A percentile compares a stretch with the other conserved stretches of the same genome.
Evolutionary conservation across 1,140 invertebrate species (phyloP).

Genomic region (Pseudomyrmex dendroicus): DNA sequence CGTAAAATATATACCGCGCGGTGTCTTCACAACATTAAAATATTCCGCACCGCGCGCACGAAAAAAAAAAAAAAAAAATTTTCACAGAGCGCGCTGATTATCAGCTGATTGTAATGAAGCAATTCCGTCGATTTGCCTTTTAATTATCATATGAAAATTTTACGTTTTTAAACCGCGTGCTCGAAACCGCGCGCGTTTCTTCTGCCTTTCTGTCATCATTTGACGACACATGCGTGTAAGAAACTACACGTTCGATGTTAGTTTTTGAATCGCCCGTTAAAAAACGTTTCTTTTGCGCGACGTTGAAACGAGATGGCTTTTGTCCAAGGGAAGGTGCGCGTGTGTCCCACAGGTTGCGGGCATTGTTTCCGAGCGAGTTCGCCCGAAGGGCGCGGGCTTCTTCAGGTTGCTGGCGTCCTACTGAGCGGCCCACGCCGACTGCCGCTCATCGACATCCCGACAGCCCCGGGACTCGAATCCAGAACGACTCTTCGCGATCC

Average conservation of each 20-base stretch:
- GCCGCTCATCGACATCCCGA: slow-evolving; percentile 82
- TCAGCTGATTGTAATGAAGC: background rate
- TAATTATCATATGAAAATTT: slow-evolving; percentile 18
- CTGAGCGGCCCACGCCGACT: slow-evolving; percentile 83
- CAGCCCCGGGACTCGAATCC: slow-evolving; percentile 78
- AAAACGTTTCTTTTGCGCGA: slow-evolving; percentile 49
- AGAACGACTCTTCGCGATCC: slow-evolving; percentile 69
- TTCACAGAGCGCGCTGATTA: background rate
- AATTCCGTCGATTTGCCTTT: slow-evolving; percentile 16
- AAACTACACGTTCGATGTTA: slow-evolving; percentile 9
- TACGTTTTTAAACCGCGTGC: background rate
- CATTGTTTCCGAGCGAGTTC: slow-evolving; percentile 79
- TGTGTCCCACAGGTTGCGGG: slow-evolving; percentile 72
- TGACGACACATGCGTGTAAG: background rate
- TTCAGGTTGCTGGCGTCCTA: slow-evolving; percentile 84
- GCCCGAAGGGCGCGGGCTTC: slow-evolving; percentile 82
- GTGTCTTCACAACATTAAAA: slow-evolving; percentile 46
- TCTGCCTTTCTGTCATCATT: too few species aligned
- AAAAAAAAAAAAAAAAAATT: slow-evolving; percentile 3
- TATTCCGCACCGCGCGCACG: background rate
- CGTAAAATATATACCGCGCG: slow-evolving; percentile 14
- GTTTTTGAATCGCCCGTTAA: slow-evolving; percentile 21
- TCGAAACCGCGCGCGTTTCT: too few species aligned
- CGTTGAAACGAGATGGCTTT: slow-evolving; percentile 69
- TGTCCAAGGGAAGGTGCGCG: slow-evolving; percentile 60